Evolutionary conservation across 2,888 invertebrate species (phyloP).

Genomic region (Icerya purchasi): DNA sequence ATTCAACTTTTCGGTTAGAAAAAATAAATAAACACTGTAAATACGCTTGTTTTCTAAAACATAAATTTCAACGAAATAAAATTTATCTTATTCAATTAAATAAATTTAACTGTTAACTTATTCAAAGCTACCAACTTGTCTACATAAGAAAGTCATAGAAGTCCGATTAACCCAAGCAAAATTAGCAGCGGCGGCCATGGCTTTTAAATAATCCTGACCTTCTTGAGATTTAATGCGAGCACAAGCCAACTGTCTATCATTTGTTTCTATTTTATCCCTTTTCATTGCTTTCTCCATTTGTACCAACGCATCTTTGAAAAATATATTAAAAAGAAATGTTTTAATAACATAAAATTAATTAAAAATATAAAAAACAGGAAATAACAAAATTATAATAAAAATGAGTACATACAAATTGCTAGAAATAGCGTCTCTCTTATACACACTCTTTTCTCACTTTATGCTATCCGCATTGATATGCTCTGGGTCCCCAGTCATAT

Average conservation of each 20-base stretch:
- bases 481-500: no score
- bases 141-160: conserved; percentile 93
- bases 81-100: no score
- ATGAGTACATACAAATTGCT: background rate
- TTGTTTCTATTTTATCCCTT: conserved; percentile 84
- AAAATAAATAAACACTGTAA: no score
- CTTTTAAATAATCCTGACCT: conserved; percentile 92
- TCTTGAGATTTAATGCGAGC: conserved; percentile 77
- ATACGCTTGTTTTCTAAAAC: no score
- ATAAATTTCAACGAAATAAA: no score
- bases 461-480: no score
- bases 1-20: no score
- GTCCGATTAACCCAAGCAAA: conserved; percentile 99
- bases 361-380: no score
- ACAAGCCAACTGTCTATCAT: conserved; percentile 93
- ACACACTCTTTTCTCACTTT: no score
- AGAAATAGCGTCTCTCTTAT: background rate
- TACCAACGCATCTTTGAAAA: conserved; percentile 87
- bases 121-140: conserved; percentile 32
- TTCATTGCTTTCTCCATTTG: conserved; percentile 99
- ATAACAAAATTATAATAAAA: no score
- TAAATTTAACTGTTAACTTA: background rate
- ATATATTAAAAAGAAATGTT: no score
- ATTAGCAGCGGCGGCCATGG: conserved; percentile 97
- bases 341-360: no score